Evolutionary conservation across 2,797 vertebrate species (phyloP), one percentile per base, ranked within the genome.

Genomic region (Apogon talboti): DNA sequence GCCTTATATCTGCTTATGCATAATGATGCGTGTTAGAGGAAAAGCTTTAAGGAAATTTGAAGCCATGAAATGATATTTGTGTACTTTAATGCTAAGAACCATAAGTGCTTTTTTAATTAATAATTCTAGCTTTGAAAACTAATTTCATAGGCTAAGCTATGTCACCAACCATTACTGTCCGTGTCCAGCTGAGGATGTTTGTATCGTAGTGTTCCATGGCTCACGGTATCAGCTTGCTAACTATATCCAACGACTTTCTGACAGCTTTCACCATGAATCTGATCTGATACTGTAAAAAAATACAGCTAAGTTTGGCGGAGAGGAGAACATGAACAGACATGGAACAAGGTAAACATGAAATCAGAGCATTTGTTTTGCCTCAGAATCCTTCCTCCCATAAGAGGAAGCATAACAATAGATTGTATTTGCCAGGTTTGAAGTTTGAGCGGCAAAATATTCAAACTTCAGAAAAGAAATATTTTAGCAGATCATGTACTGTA

Each of bases 301-400:
- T 8, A 35, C 33, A 35, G 33, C 2, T 10, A 35, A 35, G 69
- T 76, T 61, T 41, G 71, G 46, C 66, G 15, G 33, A 76, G 76
- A 55, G 63, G 55, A 51, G 41, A 42, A 48, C 41, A 51, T 61
- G 45, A 51, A 66, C 6, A 40, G 7, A 3, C 13, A 57, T 5
- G 12, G 6, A 47, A 43, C 18, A 49, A 49, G 28, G 37, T 48
- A 0, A 11, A 21, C 44, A 16, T 12, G 11, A 11, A 24, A 52
- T 46, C 45, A 35, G 12, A 18, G 43, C 12, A n/a, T 13, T 14
- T 16, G 19, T 50, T 4, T 14, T 6, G 3, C 19, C 56, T 37
- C 9, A 37, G 5, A 46, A 35, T 1, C 16, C 14, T 15, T 28
- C 11, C 11, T 2, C 28, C 18, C 33, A 11, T 18, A 21, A 13